phyloP scores from a whole-genome alignment of 2,888 invertebrate species.

The Heliconius ethilla region DNA sequence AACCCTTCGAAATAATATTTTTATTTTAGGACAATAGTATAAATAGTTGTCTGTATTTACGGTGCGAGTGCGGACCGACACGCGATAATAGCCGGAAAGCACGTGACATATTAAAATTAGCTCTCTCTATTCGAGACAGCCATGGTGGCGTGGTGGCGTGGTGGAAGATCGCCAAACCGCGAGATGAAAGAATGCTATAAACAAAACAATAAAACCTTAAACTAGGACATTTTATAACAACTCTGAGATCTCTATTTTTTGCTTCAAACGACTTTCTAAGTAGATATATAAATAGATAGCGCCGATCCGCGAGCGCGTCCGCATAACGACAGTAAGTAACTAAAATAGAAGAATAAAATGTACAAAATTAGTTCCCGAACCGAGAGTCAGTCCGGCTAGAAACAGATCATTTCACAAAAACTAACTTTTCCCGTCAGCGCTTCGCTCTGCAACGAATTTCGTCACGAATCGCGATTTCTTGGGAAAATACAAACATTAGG shows the following conservation, averaged over 20 bases:
- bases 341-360: background rate
- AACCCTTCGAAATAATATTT: conserved; percentile 18
- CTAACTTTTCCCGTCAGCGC: background rate
- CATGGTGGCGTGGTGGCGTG: too few species aligned
- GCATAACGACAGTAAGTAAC: background rate
- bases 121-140: conserved; percentile 1
- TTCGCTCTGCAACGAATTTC: conserved; percentile 45
- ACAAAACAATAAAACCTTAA: conserved; percentile 8
- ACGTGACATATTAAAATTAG: conserved; percentile 12
- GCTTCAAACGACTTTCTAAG: background rate
- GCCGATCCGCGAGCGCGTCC: background rate
- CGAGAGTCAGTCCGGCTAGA: conserved; percentile 3
- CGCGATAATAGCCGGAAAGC: background rate
- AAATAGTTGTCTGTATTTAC: conserved; percentile 1
- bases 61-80: background rate
- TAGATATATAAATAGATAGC: background rate
- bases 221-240: background rate
- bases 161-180: conserved; percentile 19
- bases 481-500: conserved; percentile 54
- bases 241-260: background rate
- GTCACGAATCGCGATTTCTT: conserved; percentile 63
- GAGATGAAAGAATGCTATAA: conserved; percentile 6
- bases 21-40: conserved; percentile 18
- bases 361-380: conserved; percentile 4
- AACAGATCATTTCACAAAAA: conserved; percentile 28